A percentile compares a stretch with the other conserved stretches of the same genome.
Conservation (phyloP, 1,140 invertebrate genomes). For the Melipona quadrifasciata region DNA sequence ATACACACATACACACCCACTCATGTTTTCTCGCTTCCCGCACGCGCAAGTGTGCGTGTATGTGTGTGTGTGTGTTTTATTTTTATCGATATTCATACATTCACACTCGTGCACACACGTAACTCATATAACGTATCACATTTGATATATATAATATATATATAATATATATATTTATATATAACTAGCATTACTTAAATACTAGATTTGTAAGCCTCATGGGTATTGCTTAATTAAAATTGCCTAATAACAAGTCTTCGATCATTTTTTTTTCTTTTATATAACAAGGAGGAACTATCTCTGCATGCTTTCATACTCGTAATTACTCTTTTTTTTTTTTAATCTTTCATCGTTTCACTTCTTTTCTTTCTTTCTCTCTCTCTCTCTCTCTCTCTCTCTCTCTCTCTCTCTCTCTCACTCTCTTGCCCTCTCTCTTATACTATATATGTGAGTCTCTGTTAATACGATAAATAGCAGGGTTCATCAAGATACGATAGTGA, state of each 20-base stretch:
- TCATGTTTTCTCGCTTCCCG: too few relatives aligned
- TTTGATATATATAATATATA: constrained; percentile 62
- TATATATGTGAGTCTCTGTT: constrained; percentile 57
- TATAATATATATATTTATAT: constrained; percentile 65
- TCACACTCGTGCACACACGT: constrained; percentile 52
- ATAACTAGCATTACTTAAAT: constrained; percentile 70
- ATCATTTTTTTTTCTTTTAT: constrained; percentile 66
- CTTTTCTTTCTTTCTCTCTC: constrained; percentile 19
- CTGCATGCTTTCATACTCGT: constrained; percentile 67
- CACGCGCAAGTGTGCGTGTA: too few relatives aligned
- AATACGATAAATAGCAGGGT: constrained; percentile 48
- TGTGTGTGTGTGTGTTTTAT: not conserved
- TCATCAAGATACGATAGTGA: constrained; percentile 45
- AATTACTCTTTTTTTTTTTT: constrained; percentile 44
- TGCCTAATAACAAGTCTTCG: constrained; percentile 77
- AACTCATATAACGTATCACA: constrained; percentile 69
- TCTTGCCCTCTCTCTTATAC: constrained; percentile 49
- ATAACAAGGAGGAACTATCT: constrained; percentile 78
- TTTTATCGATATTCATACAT: constrained; percentile 42
- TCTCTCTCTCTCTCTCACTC: constrained; percentile 13
- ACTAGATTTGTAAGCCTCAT: constrained; percentile 75
- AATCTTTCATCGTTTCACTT: not conserved
- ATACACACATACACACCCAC: too few relatives aligned
- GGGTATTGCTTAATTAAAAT: constrained; percentile 79
- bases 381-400: constrained; percentile 19